Base-by-base conservation (phyloP, 2,113 vertebrate species). In the Bubalus kerabau region DNA sequence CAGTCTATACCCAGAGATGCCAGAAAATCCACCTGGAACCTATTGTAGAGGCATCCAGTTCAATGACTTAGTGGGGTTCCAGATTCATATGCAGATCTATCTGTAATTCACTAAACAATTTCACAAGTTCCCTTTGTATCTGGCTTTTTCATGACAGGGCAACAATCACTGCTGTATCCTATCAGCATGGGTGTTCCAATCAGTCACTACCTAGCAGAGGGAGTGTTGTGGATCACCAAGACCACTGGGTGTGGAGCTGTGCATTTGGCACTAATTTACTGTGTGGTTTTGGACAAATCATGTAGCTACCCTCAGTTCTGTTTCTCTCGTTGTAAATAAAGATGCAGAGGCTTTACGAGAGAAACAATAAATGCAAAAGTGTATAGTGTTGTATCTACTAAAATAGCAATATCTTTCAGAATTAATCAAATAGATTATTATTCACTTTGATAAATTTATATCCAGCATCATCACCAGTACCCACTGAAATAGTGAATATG, bases 171-270 rank as follows among this genome's bases (percentile, higher is more conserved):
- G 43, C 19, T 85, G 46, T 15, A 82, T 3, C 10, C 23, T 52
- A 54, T 43, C 12, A 24, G 50, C 11, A 1, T 19, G 12, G 50
- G 23, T 28, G 21, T 78, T 14, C 21, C 28, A 76, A 43, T 40
- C 46, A 78, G 6, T 32, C 23, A 14, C 16, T 48, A 3, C 2
- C 52, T 32, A 93, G 7, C 57, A 28, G 16, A 57, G 16, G 26
- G 23, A 43, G 4, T 40, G 4, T 14, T 10, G 32, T 28, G 3
- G 71, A 28, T 11, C 28, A 80, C n/a, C 46, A 87, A 64, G 52
- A 84, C 13, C 10, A 13, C 15, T 13, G 26, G 26, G 13, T 85
- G 5, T 48, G 19, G 5, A 26, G 2, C 30, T 1, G 0, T 48
- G 4, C 4, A 46, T 9, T 50, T 28, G 11, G 43, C 24, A 74